Conservation (phyloP, 2,888 invertebrate species). For the Apotomis betuletana region DNA sequence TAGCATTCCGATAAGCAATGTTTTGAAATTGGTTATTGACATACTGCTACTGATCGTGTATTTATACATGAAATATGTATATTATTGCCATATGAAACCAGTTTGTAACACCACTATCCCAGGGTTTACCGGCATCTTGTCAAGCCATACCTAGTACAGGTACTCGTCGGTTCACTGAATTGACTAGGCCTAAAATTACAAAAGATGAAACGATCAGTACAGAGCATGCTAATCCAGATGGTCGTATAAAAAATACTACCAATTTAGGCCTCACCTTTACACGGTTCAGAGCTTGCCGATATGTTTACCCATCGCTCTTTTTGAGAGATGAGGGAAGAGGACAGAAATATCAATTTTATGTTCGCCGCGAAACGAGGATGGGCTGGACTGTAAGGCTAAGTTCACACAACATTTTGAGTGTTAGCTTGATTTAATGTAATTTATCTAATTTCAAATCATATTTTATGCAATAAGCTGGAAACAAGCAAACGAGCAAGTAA, state of each 20-base stretch:
- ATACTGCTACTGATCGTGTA: too few relatives aligned
- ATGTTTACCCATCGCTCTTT: slow-evolving; percentile 12
- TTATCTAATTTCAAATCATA: too few relatives aligned
- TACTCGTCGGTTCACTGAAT: not conserved
- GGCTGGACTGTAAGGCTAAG: slow-evolving; percentile 14
- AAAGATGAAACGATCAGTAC: not conserved
- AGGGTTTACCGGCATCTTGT: too few relatives aligned
- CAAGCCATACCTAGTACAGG: too few relatives aligned
- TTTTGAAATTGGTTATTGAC: too few relatives aligned
- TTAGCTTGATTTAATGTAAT: not conserved
- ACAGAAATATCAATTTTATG: slow-evolving; percentile 2
- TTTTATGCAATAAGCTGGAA: too few relatives aligned
- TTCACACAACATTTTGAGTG: not conserved
- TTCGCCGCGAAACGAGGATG: not conserved
- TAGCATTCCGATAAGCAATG: too few relatives aligned
- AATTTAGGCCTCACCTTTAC: slow-evolving; percentile 28
- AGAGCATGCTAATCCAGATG: slow-evolving; percentile 20
- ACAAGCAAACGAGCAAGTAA: too few relatives aligned
- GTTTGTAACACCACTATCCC: too few relatives aligned
- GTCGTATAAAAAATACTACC: slow-evolving; percentile 5
- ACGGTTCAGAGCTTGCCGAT: slow-evolving; percentile 15
- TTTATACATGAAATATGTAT: too few relatives aligned
- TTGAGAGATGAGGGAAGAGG: slow-evolving; percentile 1
- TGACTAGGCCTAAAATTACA: slow-evolving; percentile 9
- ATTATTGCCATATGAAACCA: too few relatives aligned